Base-by-base conservation (phyloP, 2,888 invertebrate genomes). In the Zygaena filipendulae region DNA sequence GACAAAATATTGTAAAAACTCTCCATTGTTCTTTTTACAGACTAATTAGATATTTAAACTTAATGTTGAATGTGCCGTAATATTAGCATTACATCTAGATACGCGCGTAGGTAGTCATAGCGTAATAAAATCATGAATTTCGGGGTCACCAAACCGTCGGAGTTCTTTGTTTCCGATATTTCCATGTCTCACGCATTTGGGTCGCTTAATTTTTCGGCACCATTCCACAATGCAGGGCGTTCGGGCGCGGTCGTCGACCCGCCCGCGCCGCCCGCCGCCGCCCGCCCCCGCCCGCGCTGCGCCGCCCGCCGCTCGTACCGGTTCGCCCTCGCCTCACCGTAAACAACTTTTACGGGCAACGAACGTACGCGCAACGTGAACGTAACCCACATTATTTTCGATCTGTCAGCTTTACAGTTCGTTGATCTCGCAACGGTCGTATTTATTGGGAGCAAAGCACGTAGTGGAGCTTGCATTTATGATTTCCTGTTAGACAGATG, bases 331-430 rank as follows among this genome's bases (percentile, higher is more conserved):
- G 55, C 49, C 57, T 59, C 54, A 51, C 66, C 61, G 69, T 74
- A 72, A 72, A 70, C 66, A 74, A 68, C 74, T 71, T 74, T 72
- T 74, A 75, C 75, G 74, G 74, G 61, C 72, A 64, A 62, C 64
- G 60, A 70, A 68, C 70, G 72, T 72, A 74, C 71, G 64, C 72
- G 71, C 72, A 59, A 71, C 74, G 66, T 70, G 74, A 77, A 68
- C 79, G 75, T 77, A 77, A 75, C 79, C 79, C 61, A 79, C 74
- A 75, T 79, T 68, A 75, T 72, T 75, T 77, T 77, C 74, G 71
- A 74, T 70, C 72, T 74, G 79, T 74, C 74, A 72, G 75, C 71
- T 68, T 53, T 50, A 59, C 61, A 64, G 79, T 71, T 75, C 79
- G 61, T 66, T 70, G 79, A 66, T 60, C 79, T 57, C 66, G 43